Conservation (phyloP, 2,797 vertebrate genomes). For the Nannoperca australis region DNA sequence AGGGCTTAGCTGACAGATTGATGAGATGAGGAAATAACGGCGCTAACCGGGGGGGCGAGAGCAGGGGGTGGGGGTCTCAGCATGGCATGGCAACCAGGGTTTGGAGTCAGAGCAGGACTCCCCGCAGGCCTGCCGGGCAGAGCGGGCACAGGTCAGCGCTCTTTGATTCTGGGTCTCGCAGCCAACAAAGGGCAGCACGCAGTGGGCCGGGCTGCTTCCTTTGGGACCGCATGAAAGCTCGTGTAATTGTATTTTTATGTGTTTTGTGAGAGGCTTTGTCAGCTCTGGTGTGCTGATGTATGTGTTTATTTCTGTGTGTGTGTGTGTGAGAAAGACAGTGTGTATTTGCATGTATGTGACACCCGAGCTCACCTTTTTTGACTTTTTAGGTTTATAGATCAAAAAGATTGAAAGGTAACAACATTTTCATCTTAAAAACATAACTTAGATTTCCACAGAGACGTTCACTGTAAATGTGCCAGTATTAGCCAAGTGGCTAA, state of each 20-base stretch:
- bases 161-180: conserved; percentile 90
- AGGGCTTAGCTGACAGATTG: conserved; percentile 93
- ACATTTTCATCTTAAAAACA: not conserved
- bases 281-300: conserved; percentile 68
- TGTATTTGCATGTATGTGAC: not conserved
- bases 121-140: conserved; percentile 87
- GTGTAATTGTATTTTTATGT: conserved; percentile 78
- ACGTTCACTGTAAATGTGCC: not conserved
- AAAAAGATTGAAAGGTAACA: not conserved
- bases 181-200: conserved; percentile 89
- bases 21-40: conserved; percentile 94
- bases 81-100: conserved; percentile 85
- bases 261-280: conserved; percentile 72
- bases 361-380: not conserved
- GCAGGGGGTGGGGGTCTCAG: conserved; percentile 78
- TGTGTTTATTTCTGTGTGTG: conserved; percentile 65
- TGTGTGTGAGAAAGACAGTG: not conserved
- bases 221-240: conserved; percentile 83
- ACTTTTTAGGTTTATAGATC: not conserved
- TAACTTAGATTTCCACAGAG: not conserved
- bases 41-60: conserved; percentile 75
- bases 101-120: conserved; percentile 86
- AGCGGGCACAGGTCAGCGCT: conserved; percentile 88
- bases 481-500: not conserved
- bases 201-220: conserved; percentile 82